Conservation (phyloP, 2,888 invertebrate genomes). For the Heliconius sara region DNA sequence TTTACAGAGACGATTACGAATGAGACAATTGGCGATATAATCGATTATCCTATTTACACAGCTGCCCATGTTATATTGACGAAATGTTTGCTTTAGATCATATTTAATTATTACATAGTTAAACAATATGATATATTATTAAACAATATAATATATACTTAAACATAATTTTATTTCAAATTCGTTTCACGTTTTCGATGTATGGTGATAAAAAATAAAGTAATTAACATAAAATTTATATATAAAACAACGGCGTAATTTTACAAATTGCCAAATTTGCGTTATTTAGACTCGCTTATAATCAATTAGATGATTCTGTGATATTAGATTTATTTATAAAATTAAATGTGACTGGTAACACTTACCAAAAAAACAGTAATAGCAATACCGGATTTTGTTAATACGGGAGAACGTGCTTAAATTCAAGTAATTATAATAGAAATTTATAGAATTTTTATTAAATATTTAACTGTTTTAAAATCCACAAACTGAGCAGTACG, state of each 20-base stretch:
- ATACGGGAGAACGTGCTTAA: neutral
- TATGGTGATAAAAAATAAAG: neutral
- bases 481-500: no score
- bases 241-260: no score
- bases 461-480: neutral
- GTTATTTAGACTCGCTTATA: no score
- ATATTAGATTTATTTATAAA: no score
- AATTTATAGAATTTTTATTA: neutral
- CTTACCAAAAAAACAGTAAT: no score
- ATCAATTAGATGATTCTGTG: no score
- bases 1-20: neutral
- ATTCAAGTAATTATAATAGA: neutral
- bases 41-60: slow-evolving; percentile 17
- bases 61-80: neutral
- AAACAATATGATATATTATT: neutral
- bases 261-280: no score
- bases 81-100: neutral
- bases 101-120: neutral
- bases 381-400: neutral
- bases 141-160: neutral
- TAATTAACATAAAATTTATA: no score
- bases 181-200: neutral
- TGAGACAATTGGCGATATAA: slow-evolving; percentile 13
- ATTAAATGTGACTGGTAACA: no score
- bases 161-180: neutral